phyloP scores from a whole-genome alignment of 2,888 invertebrate genomes.

The Drosophila stalkeri region DNA sequence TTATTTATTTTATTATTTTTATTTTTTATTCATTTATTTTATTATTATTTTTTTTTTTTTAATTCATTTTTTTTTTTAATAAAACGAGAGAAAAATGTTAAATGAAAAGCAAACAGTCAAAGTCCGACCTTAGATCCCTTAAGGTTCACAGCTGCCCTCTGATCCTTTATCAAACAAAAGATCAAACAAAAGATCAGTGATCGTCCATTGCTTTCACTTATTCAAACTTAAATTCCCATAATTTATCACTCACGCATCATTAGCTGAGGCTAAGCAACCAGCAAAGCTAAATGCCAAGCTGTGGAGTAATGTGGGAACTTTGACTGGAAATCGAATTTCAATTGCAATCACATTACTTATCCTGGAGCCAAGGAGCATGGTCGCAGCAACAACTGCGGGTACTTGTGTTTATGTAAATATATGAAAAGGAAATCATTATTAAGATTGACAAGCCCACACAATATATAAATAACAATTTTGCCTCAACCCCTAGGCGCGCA shows the following conservation, averaged over 20 bases:
- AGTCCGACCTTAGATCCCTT: neutral
- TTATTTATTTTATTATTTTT: neutral
- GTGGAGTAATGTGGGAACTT: slow-evolving; percentile 62
- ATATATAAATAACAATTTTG: slow-evolving; percentile 57
- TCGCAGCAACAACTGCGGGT: slow-evolving; percentile 57
- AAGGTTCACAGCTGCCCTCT: slow-evolving; percentile 15
- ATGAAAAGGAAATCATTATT: slow-evolving; percentile 51
- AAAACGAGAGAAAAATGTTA: no score
- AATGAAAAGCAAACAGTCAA: neutral
- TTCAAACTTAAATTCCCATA: slow-evolving; percentile 10
- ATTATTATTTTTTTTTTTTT: neutral
- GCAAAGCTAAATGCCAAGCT: slow-evolving; percentile 28
- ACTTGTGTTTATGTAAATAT: slow-evolving; percentile 27
- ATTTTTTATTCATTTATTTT: no score
- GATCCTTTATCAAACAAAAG: slow-evolving; percentile 18
- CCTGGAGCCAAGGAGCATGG: slow-evolving; percentile 49
- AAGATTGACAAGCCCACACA: slow-evolving; percentile 67
- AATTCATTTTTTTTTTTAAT: neutral
- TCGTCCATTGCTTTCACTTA: neutral
- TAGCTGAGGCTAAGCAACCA: slow-evolving; percentile 33
- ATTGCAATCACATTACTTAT: slow-evolving; percentile 43
- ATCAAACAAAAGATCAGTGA: neutral
- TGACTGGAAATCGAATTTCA: slow-evolving; percentile 35
- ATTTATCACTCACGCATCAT: slow-evolving; percentile 66
- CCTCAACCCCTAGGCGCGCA: slow-evolving; percentile 7